Base-by-base conservation (phyloP, 2,888 invertebrate species). In the Tenthredo distinguenda region DNA sequence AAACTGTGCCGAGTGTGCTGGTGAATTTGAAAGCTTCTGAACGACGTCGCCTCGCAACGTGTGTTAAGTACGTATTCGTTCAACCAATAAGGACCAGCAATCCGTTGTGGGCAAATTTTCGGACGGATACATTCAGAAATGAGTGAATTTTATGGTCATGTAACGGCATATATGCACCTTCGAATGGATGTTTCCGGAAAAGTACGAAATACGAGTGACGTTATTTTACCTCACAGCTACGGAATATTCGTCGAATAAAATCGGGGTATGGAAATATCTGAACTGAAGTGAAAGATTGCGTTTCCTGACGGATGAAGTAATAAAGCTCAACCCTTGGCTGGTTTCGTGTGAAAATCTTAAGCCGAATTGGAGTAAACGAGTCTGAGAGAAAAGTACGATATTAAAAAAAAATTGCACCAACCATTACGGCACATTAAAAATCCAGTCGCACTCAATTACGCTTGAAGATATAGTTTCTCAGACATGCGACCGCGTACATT, bases 381-480 rank as follows among this genome's bases (percentile, higher is more conserved):
- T 26, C 21, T 21, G 62, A 3, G 4, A 26, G 0, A 12, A 12
- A 62, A 62, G 1, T 26, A 12, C 12, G 26, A 26, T 62, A 26
- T 62, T 62, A 26, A 62, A 62, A 62, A 62, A 62, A 26, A 62
- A 62, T 62, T 62, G 26, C 62, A 62, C 12, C 62, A 62, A 26
- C 62, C 62, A 62, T 62, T 62, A 62, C 62, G 18, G 26, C 72
- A 21, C 40, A 43, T 74, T 74, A 74, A 40, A 74, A 43, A 74
- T 74, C 72, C 21, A 31, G 77, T 55, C 55, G 47, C 50, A 74
- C 72, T 74, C 77, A 26, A 50, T 77, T 77, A 77, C 77, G 15
- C 50, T 77, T 15, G 21, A 21, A 74, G 43, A 74, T 74, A 21
- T 43, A 74, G 40, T 74, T 43, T 43, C 15, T 74, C 72, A 43